Percentiles rank a stretch among this genome's conserved stretches.
Evolutionary conservation across 2,113 vertebrate species (phyloP).

Genomic region (Morphnarchus princeps): DNA sequence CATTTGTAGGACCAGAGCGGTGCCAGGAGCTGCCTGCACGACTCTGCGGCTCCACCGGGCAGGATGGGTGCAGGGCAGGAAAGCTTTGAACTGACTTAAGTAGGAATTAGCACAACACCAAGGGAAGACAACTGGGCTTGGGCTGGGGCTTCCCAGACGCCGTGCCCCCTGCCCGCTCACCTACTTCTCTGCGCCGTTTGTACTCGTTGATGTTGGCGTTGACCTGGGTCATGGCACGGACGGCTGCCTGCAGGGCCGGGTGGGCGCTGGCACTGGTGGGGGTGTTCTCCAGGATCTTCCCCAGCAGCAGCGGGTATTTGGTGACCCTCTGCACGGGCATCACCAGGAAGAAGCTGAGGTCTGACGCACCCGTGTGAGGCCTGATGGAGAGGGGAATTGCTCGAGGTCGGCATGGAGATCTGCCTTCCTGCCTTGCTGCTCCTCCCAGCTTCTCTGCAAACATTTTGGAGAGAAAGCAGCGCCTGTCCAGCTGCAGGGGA

Average conservation of each 20-base stretch:
- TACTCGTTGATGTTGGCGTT: slow-evolving; percentile 93
- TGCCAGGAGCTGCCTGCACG: not conserved
- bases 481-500: not conserved
- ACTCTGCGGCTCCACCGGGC: not conserved
- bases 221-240: slow-evolving; percentile 78
- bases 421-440: not conserved
- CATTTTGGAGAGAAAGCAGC: not conserved
- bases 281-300: slow-evolving; percentile 91
- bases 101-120: not conserved
- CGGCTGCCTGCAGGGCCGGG: slow-evolving; percentile 73
- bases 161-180: slow-evolving; percentile 69
- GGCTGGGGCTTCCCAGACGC: not conserved
- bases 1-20: not conserved
- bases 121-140: not conserved
- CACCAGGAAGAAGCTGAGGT: slow-evolving; percentile 92
- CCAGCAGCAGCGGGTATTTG: slow-evolving; percentile 89
- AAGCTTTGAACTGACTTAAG: not conserved
- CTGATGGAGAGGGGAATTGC: slow-evolving; percentile 55
- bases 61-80: not conserved
- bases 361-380: slow-evolving; percentile 82
- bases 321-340: slow-evolving; percentile 92
- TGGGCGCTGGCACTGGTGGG: slow-evolving; percentile 66
- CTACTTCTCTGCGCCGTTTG: slow-evolving; percentile 92
- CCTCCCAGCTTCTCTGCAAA: not conserved
- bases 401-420: rapidly evolving